Conservation (phyloP, 2,888 invertebrate genomes). For the Cartodere bifasciata region DNA sequence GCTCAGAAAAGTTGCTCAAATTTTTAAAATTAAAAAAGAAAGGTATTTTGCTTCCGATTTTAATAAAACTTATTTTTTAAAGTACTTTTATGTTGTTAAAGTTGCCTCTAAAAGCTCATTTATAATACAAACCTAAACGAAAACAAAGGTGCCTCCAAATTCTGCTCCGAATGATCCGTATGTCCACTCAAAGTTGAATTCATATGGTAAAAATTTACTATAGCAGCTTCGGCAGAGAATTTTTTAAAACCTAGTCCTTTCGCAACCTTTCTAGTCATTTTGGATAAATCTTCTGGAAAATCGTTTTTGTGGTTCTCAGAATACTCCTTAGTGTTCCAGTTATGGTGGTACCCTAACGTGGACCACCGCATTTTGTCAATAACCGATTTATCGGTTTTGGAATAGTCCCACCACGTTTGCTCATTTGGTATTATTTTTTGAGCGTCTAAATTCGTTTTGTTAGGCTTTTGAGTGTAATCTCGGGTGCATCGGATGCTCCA, state of each 20-base stretch:
- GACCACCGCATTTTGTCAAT: constrained; percentile 70
- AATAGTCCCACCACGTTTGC: constrained; percentile 52
- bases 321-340: constrained; percentile 90
- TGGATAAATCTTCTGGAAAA: constrained; percentile 63
- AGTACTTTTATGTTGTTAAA: constrained; percentile 1
- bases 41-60: no score
- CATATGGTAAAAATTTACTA: constrained; percentile 91
- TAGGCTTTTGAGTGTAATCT: constrained; percentile 63
- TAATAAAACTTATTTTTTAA: no score
- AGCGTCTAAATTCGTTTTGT: constrained; percentile 54
- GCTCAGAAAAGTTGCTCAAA: no score
- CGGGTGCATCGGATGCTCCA: constrained; percentile 71
- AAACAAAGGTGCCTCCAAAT: constrained; percentile 75
- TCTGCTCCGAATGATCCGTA: constrained; percentile 85
- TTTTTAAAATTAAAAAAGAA: no score
- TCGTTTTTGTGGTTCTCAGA: constrained; percentile 48
- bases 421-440: constrained; percentile 31
- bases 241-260: constrained; percentile 41
- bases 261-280: constrained; percentile 52
- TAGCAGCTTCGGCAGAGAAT: constrained; percentile 81
- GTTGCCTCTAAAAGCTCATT: neutral
- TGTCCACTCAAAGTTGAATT: constrained; percentile 89
- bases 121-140: constrained; percentile 59
- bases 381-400: constrained; percentile 24
- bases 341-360: constrained; percentile 94